A percentile compares a stretch with the other conserved stretches of the same genome.
These are phyloP conservation scores for Epinotia brunnichana DNA, from an alignment of 2,888 invertebrate species.

Conservation along the genomic window DNA sequence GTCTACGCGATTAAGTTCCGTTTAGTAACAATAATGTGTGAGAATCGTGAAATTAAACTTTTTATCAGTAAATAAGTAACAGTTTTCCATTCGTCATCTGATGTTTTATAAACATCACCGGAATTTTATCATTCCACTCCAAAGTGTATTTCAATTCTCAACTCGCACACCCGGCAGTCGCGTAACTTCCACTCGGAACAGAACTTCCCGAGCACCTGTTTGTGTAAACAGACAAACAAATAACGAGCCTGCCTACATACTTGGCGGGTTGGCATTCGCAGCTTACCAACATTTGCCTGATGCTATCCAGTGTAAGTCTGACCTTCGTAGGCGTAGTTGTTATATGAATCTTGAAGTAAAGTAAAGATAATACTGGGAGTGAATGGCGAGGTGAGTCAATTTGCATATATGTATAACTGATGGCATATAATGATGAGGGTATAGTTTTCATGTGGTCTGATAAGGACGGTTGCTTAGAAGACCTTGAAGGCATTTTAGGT, in stretches of 20 bases:
- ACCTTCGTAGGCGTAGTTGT: neutral
- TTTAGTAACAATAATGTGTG: too few species aligned
- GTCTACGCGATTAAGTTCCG: too few species aligned
- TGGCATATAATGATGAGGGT: neutral
- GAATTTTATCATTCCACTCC: neutral
- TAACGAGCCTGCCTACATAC: slow-evolving; percentile 44
- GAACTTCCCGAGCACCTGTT: slow-evolving; percentile 49
- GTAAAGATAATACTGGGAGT: neutral
- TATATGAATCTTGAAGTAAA: too few species aligned
- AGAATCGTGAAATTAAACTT: too few species aligned
- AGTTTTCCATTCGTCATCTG: neutral
- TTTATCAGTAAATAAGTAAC: neutral
- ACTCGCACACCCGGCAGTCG: slow-evolving; percentile 1
- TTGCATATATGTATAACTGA: neutral
- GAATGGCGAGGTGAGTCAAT: neutral
- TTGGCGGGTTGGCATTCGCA: slow-evolving; percentile 4
- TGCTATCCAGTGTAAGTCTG: neutral
- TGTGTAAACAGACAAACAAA: slow-evolving; percentile 54
- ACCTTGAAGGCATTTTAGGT: too few species aligned
- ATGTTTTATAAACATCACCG: neutral
- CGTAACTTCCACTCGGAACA: slow-evolving; percentile 32
- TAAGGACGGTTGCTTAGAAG: neutral
- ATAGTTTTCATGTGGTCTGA: neutral
- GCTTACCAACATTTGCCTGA: neutral
- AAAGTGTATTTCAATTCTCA: slow-evolving; percentile 18